A percentile compares a stretch with the other conserved stretches of the same genome.
Conservation (phyloP, 1,140 invertebrate species). For the Lordiphosa mommai region DNA sequence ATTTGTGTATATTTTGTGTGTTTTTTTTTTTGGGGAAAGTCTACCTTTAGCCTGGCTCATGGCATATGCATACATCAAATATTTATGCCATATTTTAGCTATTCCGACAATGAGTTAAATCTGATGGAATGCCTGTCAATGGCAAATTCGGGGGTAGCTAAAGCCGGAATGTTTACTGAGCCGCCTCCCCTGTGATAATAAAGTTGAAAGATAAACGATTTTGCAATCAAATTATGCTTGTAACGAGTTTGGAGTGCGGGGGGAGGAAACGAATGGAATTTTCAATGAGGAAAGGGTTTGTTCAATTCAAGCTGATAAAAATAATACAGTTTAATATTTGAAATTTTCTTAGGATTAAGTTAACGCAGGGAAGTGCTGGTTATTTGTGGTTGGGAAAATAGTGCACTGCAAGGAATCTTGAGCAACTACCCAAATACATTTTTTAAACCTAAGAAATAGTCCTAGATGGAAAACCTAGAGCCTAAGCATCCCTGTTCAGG, state of each 20-base stretch:
- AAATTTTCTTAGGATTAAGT: no score
- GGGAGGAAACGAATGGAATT: neutral
- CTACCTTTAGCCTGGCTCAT: conserved; percentile 21
- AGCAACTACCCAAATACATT: no score
- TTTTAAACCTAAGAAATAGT: no score
- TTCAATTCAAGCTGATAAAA: neutral
- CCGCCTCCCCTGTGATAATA: conserved; percentile 39
- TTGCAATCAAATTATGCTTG: conserved; percentile 54
- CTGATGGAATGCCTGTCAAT: conserved; percentile 47
- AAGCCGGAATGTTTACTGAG: conserved; percentile 14
- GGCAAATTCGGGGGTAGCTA: neutral
- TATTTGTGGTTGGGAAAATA: no score
- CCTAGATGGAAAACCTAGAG: no score
- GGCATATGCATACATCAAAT: conserved; percentile 67
- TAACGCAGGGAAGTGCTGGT: no score
- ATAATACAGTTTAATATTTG: conserved; percentile 33
- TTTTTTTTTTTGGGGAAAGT: conserved; percentile 11
- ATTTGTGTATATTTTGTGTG: conserved; percentile 44
- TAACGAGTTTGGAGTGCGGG: conserved; percentile 17
- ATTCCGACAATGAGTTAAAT: conserved; percentile 70
- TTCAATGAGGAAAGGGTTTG: neutral
- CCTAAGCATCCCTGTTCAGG: no score
- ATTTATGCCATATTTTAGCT: conserved; percentile 73
- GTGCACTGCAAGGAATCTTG: no score
- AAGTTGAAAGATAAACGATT: conserved; percentile 57